phyloP scores from a whole-genome alignment of 2,113 vertebrate genomes.

The Arizona elegans region DNA sequence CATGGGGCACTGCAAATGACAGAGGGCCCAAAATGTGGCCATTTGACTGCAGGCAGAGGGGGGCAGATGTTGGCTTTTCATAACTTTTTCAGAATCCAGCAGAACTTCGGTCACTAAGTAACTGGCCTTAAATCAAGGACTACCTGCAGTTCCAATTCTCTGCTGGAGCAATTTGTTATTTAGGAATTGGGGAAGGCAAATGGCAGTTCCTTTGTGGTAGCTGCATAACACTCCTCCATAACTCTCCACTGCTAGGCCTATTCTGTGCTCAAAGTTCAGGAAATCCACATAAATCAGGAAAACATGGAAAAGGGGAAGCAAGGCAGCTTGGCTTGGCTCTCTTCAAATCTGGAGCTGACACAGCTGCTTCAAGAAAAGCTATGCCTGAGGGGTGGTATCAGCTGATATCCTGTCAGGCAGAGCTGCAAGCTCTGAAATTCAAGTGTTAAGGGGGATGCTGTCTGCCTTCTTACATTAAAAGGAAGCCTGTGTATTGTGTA shows the following conservation, averaged over 20 bases:
- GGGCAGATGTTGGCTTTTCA: not conserved
- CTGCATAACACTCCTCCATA: not conserved
- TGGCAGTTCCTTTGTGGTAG: not conserved
- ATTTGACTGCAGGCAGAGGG: not conserved
- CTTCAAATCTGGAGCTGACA: not conserved
- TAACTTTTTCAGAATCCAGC: not conserved
- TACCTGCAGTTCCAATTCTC: not conserved
- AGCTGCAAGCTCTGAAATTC: not conserved
- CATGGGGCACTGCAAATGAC: not conserved
- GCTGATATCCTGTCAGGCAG: not conserved
- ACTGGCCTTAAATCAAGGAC: not conserved
- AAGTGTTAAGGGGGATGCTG: not conserved
- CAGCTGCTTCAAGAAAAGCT: not conserved
- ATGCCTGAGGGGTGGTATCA: not conserved
- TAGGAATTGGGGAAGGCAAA: not conserved
- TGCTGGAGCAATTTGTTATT: not conserved
- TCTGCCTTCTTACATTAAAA: not conserved
- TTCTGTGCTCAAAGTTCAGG: not conserved
- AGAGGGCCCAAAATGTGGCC: not conserved
- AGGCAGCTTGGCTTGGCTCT: not conserved
- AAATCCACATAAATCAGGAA: not conserved
- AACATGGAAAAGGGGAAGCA: not conserved
- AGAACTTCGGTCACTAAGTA: not conserved
- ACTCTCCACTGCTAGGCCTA: not conserved
- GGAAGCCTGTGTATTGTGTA: not conserved